Base-by-base conservation (phyloP, 2,113 vertebrate species). In the Spea multiplicata region DNA sequence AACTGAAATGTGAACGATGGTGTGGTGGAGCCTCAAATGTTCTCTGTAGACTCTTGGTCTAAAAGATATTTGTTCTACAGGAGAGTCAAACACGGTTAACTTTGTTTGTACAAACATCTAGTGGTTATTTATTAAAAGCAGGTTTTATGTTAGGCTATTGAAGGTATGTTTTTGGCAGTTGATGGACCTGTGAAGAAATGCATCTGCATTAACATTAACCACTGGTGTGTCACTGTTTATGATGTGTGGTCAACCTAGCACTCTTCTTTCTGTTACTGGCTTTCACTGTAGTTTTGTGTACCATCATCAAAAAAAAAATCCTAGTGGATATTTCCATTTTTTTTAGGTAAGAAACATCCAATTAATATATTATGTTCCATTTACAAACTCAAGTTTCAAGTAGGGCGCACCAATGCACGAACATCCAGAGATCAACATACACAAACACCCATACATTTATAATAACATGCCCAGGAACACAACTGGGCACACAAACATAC, bases 41-140 rank as follows among this genome's bases (percentile, higher is more conserved):
- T 72, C 82, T 85, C 70, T 81, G 84, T 0, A 3, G 84, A 84
- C 81, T 83, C 78, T 85, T 84, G 73, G 86, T 88, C 78, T 81
- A 89, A 90, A 87, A 91, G 85, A 86, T 84, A 89, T 46, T 90
- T 86, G 84, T 91, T 90, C 89, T 86, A 84, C 87, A 85, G 81
- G 84, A 90, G 75, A 86, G 85, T 84, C 88, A 83, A 86, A 83
- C 85, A 88, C 89, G 90, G 88, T 91, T 87, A 85, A 85, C 84
- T 86, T 83, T 92, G 87, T 91, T 92, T 92, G 84, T 88, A 86
- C 84, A 90, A 85, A 84, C 64, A 66, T 90, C 91, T 91, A 87
- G 87, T 86, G 87, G 89, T 88, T 90, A 91, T 92, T 92, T 92
- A 91, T 92, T 89, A 91, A 92, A 93, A 90, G 87, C 90, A 90